phyloP scores from a whole-genome alignment of 1,140 invertebrate genomes.

The Apolygus lucorum region DNA sequence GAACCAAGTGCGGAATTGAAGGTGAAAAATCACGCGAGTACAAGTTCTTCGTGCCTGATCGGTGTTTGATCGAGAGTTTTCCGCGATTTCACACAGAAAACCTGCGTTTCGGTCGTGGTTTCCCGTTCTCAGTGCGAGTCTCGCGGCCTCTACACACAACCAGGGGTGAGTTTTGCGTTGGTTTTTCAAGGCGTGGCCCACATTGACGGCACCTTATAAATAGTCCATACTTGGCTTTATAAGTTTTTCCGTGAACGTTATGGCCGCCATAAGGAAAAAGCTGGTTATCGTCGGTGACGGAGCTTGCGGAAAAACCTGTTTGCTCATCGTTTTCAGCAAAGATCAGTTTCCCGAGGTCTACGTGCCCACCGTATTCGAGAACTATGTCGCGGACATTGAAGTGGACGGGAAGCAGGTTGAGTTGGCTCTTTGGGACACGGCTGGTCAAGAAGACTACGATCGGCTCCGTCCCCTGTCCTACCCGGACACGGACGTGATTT shows the following conservation, averaged over 20 bases:
- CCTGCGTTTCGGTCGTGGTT: not conserved
- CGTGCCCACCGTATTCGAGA: constrained; percentile 97
- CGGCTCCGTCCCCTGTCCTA: constrained; percentile 90
- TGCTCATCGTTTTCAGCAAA: constrained; percentile 96
- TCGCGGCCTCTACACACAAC: not conserved
- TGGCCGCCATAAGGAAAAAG: constrained; percentile 98
- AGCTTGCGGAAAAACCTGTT: constrained; percentile 97
- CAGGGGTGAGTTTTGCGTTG: constrained; percentile 16
- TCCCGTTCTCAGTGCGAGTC: not conserved
- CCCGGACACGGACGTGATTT: constrained; percentile 94
- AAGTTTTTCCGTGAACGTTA: constrained; percentile 41
- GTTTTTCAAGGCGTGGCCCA: constrained; percentile 28
- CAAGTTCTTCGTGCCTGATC: not conserved
- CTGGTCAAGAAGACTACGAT: constrained; percentile 98
- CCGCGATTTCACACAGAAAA: not conserved
- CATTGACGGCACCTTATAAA: constrained; percentile 27
- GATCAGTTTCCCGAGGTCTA: constrained; percentile 99
- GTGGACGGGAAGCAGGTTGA: constrained; percentile 93
- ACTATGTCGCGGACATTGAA: constrained; percentile 97
- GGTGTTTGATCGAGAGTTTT: constrained; percentile 2
- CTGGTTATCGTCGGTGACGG: constrained; percentile 98
- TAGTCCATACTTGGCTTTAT: constrained; percentile 21
- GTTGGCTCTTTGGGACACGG: constrained; percentile 95
- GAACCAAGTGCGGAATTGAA: not conserved
- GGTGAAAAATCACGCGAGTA: not conserved